Evolutionary conservation across 2,888 invertebrate genomes (phyloP), one percentile per base, ranked within the genome.

Genomic region (Amphipyra tragopoginis): DNA sequence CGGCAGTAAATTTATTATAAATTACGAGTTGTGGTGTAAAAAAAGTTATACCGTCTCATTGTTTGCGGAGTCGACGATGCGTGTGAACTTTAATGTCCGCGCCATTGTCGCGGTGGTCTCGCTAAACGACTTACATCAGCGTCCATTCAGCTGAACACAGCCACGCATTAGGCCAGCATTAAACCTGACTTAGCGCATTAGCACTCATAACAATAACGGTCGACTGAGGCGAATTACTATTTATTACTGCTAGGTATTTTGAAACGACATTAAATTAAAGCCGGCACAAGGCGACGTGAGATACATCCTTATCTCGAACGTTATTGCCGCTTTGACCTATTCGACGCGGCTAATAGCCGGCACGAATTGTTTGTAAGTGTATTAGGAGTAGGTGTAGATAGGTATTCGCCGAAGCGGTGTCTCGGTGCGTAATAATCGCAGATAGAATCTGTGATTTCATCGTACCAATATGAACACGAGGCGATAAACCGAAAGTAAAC

Each of bases 231-330:
- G 85, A 88, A 91, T 88, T 83, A 82, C 79, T 86, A 85, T 90
- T 90, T 88, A 89, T 88, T 84, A 78, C 82, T 62, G 82, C 84
- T 84, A n/a, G n/a, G n/a, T n/a, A 85, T 85, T 87, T 85, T 83
- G 77, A 85, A 85, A 84, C 82, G 82, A 85, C 87, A 84, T 85
- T 85, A 85, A 82, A 84, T 84, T 81, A 79, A 75, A 65, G 69
- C 67, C 65, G 71, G 56, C 66, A 49, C 71, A 74, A 63, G 68
- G 65, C 67, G 77, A 75, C 74, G 67, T 76, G 77, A 78, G 74
- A 77, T 74, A 77, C 79, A 72, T 76, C 79, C 78, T 86, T 82
- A 83, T 87, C 81, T 81, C 58, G 66, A 29, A 56, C 65, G 61
- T 81, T 81, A 85, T 83, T 83, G 82, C 81, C 79, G 69, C 69